phyloP scores from a whole-genome alignment of 2,797 vertebrate species.

The Anabas testudineus region DNA sequence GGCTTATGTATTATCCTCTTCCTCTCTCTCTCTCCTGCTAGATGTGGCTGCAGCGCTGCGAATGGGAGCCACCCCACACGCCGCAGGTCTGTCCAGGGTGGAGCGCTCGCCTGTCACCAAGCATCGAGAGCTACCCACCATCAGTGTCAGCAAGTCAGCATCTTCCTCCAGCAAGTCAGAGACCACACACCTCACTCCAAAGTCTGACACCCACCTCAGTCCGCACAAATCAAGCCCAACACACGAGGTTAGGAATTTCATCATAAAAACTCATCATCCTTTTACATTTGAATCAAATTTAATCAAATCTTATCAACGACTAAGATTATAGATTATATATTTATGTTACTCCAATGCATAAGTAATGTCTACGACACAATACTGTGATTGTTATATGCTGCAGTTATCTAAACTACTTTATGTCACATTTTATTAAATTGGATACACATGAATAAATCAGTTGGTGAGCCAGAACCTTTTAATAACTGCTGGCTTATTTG shows the following conservation, averaged over 20 bases:
- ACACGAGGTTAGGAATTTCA: constrained; percentile 85
- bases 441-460: not conserved
- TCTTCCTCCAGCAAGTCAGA: constrained; percentile 92
- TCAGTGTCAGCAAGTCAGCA: constrained; percentile 85
- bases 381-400: not conserved
- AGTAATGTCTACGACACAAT: too few relatives aligned
- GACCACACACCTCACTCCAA: constrained; percentile 84
- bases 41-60: constrained; percentile 80
- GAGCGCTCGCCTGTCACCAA: constrained; percentile 81
- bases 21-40: constrained; percentile 49
- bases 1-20: constrained; percentile 48
- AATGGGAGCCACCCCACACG: constrained; percentile 76
- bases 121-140: constrained; percentile 80
- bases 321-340: too few relatives aligned
- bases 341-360: too few relatives aligned
- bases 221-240: constrained; percentile 94
- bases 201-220: constrained; percentile 86
- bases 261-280: too few relatives aligned
- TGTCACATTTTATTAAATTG: not conserved
- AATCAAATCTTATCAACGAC: too few relatives aligned
- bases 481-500: not conserved
- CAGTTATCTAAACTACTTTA: not conserved
- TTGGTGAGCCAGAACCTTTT: not conserved
- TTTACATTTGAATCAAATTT: too few relatives aligned
- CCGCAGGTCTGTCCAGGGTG: constrained; percentile 73